Evolutionary conservation across 1,140 invertebrate genomes (phyloP), one percentile per base, ranked within the genome.

Genomic region (Brevipalpus yothersi): DNA sequence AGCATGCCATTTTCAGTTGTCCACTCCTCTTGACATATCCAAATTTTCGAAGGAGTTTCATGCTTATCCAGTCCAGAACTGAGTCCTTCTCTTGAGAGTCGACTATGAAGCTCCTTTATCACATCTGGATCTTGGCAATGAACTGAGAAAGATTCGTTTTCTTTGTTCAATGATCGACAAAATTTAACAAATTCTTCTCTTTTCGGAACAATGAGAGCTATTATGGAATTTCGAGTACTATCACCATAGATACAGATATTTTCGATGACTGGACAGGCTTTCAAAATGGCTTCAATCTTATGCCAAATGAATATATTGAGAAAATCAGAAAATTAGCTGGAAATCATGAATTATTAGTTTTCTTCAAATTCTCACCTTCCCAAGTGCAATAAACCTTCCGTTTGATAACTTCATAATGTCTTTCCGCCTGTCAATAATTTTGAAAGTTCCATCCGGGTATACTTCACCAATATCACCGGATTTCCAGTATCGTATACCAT

Each of bases 361-460:
- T 9, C 2, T n/a, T n/a, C 15, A 42, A 41, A 11, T 11, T 31
- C 12, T 56, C 10, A 42, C 41, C 54, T 56, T 56, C 39, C 54
- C 41, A 56, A 56, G 31, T 41, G 31, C n/a, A 56, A 56, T 56
- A 41, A 96, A 97, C 74, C 97, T 93, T 54, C 93, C 93, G 41
- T 86, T 82, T 73, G 96, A 90, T 11, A 97, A 74, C 73, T 98
- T 98, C 12, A 98, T 88, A 61, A 98, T 76, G 75, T 97, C 92
- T 73, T 98, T 98, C 75, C 94, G 95, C 62, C 93, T 85, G 73
- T 96, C 93, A 68, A 97, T 95, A 67, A 98, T 93, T 75, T 86
- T 87, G 49, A 97, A 80, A 66, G 81, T 83, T 43, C 94, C 94
- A 74, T 96, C 91, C 31, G 77, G 72, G 54, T 91, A 83, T 62